A percentile compares a stretch with the other conserved stretches of the same genome.
These are phyloP conservation scores for Clarias batrachus DNA, from an alignment of 2,113 vertebrate genomes.

Conservation along the genomic window DNA sequence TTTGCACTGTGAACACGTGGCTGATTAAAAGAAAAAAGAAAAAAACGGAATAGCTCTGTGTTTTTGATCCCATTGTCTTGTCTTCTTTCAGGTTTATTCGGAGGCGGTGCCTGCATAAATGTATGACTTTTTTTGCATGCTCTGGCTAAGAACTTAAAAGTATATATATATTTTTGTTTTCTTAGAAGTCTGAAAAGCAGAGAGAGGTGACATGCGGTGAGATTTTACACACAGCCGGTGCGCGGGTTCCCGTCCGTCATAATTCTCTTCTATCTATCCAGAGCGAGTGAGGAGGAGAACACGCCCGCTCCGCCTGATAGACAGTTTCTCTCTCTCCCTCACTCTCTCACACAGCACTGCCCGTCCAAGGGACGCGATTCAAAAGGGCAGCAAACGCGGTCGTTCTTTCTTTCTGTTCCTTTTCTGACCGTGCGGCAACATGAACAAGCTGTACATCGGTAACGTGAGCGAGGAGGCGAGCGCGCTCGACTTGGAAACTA, in stretches of 20 bases:
- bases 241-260: constrained; percentile 69
- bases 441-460: constrained; percentile 99
- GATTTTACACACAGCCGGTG: constrained; percentile 68
- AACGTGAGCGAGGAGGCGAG: constrained; percentile 93
- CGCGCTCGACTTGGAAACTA: constrained; percentile 91
- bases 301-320: constrained; percentile 71
- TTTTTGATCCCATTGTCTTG: constrained; percentile 66
- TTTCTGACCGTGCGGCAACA: constrained; percentile 72
- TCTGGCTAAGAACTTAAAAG: constrained; percentile 63
- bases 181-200: constrained; percentile 71
- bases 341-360: constrained; percentile 59
- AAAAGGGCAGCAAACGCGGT: constrained; percentile 50
- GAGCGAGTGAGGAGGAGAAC: constrained; percentile 64
- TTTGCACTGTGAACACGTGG: constrained; percentile 99
- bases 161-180: constrained; percentile 68
- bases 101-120: constrained; percentile 85
- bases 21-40: constrained; percentile 81
- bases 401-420: constrained; percentile 18
- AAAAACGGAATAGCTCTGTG: constrained; percentile 85
- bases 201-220: constrained; percentile 72
- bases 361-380: constrained; percentile 62
- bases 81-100: constrained; percentile 67
- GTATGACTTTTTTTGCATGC: constrained; percentile 79
- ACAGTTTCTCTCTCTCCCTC: constrained; percentile 43
- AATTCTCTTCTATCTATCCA: constrained; percentile 62